Evolutionary conservation across 64 coral and sea anemone species (phyloP), one percentile per base, ranked within the genome.

Genomic region (Porites lutea): DNA sequence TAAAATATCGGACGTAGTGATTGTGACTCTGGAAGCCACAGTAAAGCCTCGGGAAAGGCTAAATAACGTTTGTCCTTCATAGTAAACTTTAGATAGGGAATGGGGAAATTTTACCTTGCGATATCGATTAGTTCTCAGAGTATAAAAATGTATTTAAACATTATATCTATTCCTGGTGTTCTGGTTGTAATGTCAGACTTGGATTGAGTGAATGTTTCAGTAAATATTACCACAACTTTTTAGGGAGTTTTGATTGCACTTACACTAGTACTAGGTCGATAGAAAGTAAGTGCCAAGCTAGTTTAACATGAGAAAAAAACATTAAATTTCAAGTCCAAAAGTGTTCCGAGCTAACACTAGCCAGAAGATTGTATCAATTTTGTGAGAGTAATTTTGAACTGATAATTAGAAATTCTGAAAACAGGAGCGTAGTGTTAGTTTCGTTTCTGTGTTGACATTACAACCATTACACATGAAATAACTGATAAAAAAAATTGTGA

Each of bases 1-100:
- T 57, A 22, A 77, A 19, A 55, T 78, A 50, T 78, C 51, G 75
- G 50, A 78, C 13, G 5, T 19, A 81, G 54, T 43, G 10, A 15
- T 6, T 69, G 81, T 84, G 81, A 84, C 81, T 84, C 81, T 84
- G 81, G 81, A 84, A 84, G 81, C 45, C 63, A 84, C 81, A 67
- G 19, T 13, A 84, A 48, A 21, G 81, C 81, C 81, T 84, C 81
- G 22, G 62, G 81, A 50, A 84, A 84, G 81, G 81, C 81, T 23
- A 9, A 2, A 84, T 19, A 48, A 48, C n/a, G 79, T 82, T 65
- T 18, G 58, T 47, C 59, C 58, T 62, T 15, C 67, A 14, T 19
- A 21, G 16, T 83, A 71, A 76, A 83, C 15, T 65, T 65, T 65
- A 0, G 16, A 14, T 65, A 23, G 44, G 45, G 6, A n/a, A 63